Evolutionary conservation across 2,888 invertebrate genomes (phyloP).

Genomic region (Agrotis ipsilon): DNA sequence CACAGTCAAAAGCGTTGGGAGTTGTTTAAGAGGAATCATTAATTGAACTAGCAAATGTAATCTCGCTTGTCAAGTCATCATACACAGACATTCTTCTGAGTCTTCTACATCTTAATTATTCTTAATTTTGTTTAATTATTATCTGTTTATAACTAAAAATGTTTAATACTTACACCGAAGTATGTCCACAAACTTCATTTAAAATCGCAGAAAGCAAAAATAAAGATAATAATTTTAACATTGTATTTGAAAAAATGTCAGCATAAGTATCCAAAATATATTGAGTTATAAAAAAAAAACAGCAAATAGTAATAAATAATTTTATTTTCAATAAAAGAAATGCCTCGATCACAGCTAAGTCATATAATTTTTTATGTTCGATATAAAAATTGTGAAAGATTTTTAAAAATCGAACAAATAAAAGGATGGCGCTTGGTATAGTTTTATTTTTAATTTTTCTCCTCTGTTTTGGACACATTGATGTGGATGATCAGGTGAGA

Average conservation of each 20-base stretch:
- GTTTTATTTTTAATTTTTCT: constrained; percentile 59
- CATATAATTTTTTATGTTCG: constrained; percentile 46
- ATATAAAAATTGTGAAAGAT: constrained; percentile 40
- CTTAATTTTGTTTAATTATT: too few relatives aligned
- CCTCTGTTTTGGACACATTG: constrained; percentile 52
- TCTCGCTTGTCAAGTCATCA: neutral
- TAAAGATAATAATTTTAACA: constrained; percentile 27
- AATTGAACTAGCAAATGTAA: neutral
- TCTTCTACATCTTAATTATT: neutral
- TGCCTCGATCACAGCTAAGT: constrained; percentile 4
- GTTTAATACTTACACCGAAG: constrained; percentile 35
- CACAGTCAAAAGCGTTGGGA: too few relatives aligned
- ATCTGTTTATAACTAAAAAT: too few relatives aligned
- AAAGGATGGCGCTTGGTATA: constrained; percentile 62
- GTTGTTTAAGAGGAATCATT: neutral
- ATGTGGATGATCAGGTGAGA: constrained; percentile 61
- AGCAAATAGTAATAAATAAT: neutral
- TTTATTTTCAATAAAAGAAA: constrained; percentile 13
- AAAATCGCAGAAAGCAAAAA: constrained; percentile 3
- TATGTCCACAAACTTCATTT: constrained; percentile 30
- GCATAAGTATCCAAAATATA: constrained; percentile 8
- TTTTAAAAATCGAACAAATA: constrained; percentile 44
- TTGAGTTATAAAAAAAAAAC: constrained; percentile 32
- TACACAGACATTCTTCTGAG: neutral
- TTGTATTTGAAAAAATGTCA: constrained; percentile 17